phyloP scores from a whole-genome alignment of 2,797 vertebrate species.

The Buceros bicornis region DNA sequence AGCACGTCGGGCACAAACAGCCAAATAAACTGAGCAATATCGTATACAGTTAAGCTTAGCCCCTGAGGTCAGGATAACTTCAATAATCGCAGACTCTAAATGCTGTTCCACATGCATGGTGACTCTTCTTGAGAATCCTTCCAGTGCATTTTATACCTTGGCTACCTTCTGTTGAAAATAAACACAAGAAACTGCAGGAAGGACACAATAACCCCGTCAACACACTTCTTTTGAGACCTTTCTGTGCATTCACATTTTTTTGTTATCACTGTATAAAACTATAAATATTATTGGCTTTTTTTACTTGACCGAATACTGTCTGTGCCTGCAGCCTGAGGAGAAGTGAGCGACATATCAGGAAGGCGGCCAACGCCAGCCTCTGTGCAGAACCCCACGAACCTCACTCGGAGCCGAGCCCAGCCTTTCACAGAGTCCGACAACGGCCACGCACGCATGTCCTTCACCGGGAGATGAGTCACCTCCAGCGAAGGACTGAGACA shows the following conservation, averaged over 20 bases:
- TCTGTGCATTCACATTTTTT: not conserved
- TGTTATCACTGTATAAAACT: not conserved
- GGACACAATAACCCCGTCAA: not conserved
- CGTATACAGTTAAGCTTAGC: not conserved
- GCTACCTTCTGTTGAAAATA: not conserved
- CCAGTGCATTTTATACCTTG: not conserved
- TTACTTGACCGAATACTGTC: not conserved
- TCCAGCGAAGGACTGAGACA: constrained; percentile 22
- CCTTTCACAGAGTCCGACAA: constrained; percentile 34
- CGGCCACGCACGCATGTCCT: not conserved
- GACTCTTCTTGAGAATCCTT: not conserved
- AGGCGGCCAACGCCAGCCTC: constrained; percentile 45
- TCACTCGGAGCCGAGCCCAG: constrained; percentile 28
- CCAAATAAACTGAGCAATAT: constrained; percentile 8
- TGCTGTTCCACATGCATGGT: not conserved
- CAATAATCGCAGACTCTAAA: not conserved
- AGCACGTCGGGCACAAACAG: not conserved
- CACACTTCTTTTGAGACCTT: not conserved
- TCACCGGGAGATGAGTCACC: constrained; percentile 46
- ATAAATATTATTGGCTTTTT: not conserved
- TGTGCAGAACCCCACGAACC: constrained; percentile 22
- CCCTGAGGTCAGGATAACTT: not conserved
- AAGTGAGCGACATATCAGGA: constrained; percentile 1
- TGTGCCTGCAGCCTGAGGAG: constrained; percentile 29
- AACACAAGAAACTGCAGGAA: not conserved